Evolutionary conservation across 2,797 vertebrate genomes (phyloP), one percentile per base, ranked within the genome.

Genomic region (Eupleurogrammus muticus): DNA sequence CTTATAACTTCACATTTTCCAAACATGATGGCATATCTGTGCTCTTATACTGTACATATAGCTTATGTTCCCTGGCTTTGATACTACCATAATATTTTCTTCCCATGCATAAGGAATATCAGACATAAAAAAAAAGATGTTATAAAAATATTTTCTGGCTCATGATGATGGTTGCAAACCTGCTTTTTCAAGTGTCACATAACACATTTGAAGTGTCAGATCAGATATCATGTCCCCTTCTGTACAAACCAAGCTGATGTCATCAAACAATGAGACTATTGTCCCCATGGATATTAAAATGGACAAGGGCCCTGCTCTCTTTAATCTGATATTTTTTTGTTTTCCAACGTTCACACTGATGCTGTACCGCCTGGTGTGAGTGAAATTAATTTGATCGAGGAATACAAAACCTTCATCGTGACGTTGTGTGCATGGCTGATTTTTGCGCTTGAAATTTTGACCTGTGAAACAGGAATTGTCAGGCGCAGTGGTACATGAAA

Each of bases 241-340:
- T 32, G 35, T 32, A 6, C 23, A 59, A 32, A 48, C 11, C 16
- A 7, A 38, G 4, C 24, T 14, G 9, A 9, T 44, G 42, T 21
- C 50, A 47, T 19, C 3, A 56, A 48, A 68, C 35, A 36, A 12
- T 51, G 24, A 28, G 19, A 24, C 17, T 19, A 23, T 4, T 50
- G 48, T 34, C 28, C n/a, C 13, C 21, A 12, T 19, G 24, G 32
- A 46, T 16, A 35, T 20, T 32, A 40, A 64, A 38, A 13, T 5
- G 16, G 53, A 49, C 40, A 57, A 11, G 44, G 21, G 17, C 11
- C 34, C 34, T 38, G 3, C n/a, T 47, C 54, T 42, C 20, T 75
- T 59, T 48, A 23, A 76, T 28, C 64, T 46, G 35, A 44, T 52
- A 62, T 38, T 53, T 38, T 53, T 47, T 35, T 23, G 19, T 46